Evolutionary conservation across 2,113 vertebrate genomes (phyloP).

Genomic region (Empidonax alnorum): DNA sequence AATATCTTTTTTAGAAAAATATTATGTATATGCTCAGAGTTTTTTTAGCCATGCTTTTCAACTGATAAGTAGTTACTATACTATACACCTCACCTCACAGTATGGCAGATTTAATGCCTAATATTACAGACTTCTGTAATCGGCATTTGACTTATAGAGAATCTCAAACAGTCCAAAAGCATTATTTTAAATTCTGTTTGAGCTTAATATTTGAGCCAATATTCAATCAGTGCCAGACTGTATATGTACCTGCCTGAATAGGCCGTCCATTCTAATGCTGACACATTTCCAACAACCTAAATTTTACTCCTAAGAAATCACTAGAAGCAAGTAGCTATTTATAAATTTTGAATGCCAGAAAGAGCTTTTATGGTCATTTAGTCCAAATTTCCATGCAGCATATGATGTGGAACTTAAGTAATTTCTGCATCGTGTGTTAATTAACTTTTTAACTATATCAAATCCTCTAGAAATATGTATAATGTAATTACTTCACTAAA

Average conservation of each 20-base stretch:
- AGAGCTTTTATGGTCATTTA: background rate
- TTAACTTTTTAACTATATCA: background rate
- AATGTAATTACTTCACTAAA: background rate
- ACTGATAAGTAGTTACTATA: background rate
- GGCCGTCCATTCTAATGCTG: background rate
- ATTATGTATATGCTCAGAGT: background rate
- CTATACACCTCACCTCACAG: background rate
- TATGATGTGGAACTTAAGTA: background rate
- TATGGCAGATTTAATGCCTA: background rate
- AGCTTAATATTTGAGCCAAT: background rate
- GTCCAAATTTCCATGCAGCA: background rate
- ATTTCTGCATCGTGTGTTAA: background rate
- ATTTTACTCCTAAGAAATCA: conserved; percentile 8
- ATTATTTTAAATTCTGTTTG: conserved; percentile 1
- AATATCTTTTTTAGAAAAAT: background rate
- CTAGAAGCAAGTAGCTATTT: background rate
- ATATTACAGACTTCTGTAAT: background rate
- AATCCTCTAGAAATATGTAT: background rate
- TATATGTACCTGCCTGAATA: background rate
- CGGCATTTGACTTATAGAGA: background rate
- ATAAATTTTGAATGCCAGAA: background rate
- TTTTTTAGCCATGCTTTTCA: background rate
- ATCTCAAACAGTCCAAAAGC: background rate
- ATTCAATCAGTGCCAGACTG: background rate
- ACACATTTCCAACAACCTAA: background rate